Percentiles rank a stretch among this genome's conserved stretches.
These are phyloP conservation scores for Capra hircus DNA, from an alignment of 2,113 vertebrate genomes.

Conservation along the genomic window DNA sequence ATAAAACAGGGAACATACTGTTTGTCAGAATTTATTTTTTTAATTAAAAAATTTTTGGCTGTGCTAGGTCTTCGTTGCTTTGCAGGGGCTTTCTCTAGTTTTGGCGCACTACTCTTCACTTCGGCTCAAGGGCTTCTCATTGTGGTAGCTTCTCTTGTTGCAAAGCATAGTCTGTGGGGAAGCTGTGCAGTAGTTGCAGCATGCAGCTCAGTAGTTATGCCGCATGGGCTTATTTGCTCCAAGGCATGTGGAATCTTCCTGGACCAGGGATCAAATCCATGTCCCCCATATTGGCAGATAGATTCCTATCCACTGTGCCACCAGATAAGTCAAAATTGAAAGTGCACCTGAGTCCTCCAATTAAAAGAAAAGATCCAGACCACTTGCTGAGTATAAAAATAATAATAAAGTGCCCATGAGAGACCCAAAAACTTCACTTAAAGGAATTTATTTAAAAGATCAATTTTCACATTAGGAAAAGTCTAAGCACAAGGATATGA, in stretches of 20 bases:
- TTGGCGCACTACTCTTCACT: background rate
- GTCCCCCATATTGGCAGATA: background rate
- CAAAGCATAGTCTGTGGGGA: background rate
- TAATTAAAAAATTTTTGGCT: background rate
- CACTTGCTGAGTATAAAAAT: background rate
- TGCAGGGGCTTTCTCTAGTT: background rate
- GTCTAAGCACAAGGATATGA: background rate
- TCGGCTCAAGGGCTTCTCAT: background rate
- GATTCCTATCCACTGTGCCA: background rate
- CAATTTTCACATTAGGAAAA: background rate
- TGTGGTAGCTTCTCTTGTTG: background rate
- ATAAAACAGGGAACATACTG: background rate
- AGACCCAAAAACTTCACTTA: background rate
- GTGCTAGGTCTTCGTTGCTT: background rate
- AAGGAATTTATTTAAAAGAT: background rate
- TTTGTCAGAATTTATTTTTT: background rate
- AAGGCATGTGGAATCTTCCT: background rate
- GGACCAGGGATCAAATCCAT: background rate
- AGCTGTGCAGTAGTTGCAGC: background rate
- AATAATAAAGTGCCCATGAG: background rate
- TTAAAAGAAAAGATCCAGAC: background rate
- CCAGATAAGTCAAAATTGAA: background rate
- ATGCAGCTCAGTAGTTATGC: background rate
- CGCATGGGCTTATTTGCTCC: accelerated
- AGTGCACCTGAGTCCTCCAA: background rate